phyloP scores from a whole-genome alignment of 2,888 invertebrate genomes.

The Chalcis sispes region DNA sequence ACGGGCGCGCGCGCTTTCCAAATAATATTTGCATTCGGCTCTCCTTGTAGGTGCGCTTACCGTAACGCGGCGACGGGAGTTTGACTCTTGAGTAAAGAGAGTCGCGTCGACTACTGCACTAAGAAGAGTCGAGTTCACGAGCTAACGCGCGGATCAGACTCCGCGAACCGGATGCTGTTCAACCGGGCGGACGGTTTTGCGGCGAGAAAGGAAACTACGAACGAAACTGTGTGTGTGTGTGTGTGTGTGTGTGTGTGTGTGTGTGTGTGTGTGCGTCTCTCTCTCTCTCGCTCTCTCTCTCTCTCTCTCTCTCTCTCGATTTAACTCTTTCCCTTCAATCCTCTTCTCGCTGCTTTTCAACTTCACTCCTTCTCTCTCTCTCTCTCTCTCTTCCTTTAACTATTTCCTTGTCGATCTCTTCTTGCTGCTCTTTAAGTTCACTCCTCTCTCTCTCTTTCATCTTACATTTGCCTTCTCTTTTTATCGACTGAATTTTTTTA shows the following conservation, averaged over 20 bases:
- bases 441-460: not conserved
- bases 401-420: no score
- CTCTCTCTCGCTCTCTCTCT: slow-evolving; percentile 15
- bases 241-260: no score
- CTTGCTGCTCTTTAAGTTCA: slow-evolving; percentile 9
- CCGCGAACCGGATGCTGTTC: slow-evolving; percentile 17
- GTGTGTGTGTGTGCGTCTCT: no score
- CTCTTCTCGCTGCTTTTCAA: no score
- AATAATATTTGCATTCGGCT: slow-evolving; percentile 58
- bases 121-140: no score
- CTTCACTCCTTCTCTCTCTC: slow-evolving; percentile 9
- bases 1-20: no score
- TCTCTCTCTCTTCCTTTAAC: not conserved
- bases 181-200: slow-evolving; percentile 26
- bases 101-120: no score
- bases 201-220: slow-evolving; percentile 19
- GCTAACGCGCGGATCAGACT: slow-evolving; percentile 45
- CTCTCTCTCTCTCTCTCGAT: not conserved
- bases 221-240: no score
- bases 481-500: not conserved
- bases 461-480: not conserved
- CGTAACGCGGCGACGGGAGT: slow-evolving; percentile 25
- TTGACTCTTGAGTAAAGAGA: slow-evolving; percentile 51
- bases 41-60: not conserved
- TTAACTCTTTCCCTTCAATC: not conserved